Conservation (phyloP, 2,888 invertebrate species). For the Drosophila peninsularis region DNA sequence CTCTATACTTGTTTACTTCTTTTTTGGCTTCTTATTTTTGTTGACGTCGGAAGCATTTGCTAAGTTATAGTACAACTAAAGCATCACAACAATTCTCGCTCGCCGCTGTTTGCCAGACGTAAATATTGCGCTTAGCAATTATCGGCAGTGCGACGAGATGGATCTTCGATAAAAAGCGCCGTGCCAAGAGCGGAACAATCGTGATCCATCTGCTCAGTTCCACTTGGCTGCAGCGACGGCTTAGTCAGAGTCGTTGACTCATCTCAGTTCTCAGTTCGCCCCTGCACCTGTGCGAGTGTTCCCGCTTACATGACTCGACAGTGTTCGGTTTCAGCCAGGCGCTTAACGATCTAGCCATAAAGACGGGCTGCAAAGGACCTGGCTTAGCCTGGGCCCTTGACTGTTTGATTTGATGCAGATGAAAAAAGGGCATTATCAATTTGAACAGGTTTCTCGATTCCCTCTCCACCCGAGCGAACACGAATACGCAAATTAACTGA, state of each 20-base stretch:
- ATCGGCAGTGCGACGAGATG: conserved; percentile 31
- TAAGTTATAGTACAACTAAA: conserved; percentile 37
- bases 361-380: conserved; percentile 15
- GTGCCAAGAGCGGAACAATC: conserved; percentile 46
- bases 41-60: conserved; percentile 38
- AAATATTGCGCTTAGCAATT: conserved; percentile 33
- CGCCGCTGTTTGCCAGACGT: conserved; percentile 13
- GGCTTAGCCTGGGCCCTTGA: not conserved
- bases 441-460: conserved; percentile 17
- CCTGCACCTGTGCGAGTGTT: not conserved
- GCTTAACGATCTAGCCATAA: conserved; percentile 6
- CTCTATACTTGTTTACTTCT: not conserved
- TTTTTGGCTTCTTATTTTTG: not conserved
- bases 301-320: conserved; percentile 20
- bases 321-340: conserved; percentile 4
- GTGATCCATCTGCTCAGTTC: conserved; percentile 37
- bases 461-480: not conserved
- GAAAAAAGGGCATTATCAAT: conserved; percentile 20
- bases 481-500: conserved; percentile 7
- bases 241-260: conserved; percentile 7
- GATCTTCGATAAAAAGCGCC: conserved; percentile 24
- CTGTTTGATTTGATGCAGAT: conserved; percentile 18
- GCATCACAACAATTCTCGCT: conserved; percentile 11
- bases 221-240: not conserved
- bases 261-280: not conserved